A percentile compares a stretch with the other conserved stretches of the same genome.
Conservation (phyloP, 2,888 invertebrate species). For the Sabatieria punctata region DNA sequence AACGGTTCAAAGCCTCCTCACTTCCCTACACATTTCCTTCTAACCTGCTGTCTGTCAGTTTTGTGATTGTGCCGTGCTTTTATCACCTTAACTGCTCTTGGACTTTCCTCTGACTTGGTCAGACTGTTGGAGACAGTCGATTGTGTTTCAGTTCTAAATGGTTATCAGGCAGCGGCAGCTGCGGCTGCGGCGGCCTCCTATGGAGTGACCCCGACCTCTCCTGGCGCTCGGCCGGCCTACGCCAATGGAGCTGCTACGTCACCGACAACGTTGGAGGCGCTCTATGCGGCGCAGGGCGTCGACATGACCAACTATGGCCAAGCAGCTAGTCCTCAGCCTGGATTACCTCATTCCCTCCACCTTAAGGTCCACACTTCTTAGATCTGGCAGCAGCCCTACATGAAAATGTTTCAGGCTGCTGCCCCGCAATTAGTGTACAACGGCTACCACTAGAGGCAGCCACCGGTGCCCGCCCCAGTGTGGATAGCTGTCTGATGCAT, state of each 20-base stretch:
- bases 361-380: not conserved
- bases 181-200: not conserved
- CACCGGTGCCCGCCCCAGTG: too few species aligned
- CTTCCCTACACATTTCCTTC: not conserved
- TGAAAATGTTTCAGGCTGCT: too few species aligned
- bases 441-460: too few species aligned
- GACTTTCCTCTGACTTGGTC: not conserved
- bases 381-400: too few species aligned
- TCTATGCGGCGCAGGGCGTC: not conserved
- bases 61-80: too few species aligned
- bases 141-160: conserved; percentile 1
- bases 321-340: conserved; percentile 1
- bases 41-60: not conserved
- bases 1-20: too few species aligned
- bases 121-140: not conserved
- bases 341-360: conserved; percentile 1
- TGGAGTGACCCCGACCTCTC: not conserved
- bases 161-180: conserved; percentile 2
- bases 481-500: too few species aligned
- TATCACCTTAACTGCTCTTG: too few species aligned
- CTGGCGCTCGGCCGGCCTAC: not conserved
- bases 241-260: not conserved
- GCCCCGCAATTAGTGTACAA: too few species aligned
- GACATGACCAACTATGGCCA: conserved; percentile 3
- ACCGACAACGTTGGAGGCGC: not conserved